Evolutionary conservation across 2,797 vertebrate species (phyloP).

Genomic region (Acestrorhynchus altus): DNA sequence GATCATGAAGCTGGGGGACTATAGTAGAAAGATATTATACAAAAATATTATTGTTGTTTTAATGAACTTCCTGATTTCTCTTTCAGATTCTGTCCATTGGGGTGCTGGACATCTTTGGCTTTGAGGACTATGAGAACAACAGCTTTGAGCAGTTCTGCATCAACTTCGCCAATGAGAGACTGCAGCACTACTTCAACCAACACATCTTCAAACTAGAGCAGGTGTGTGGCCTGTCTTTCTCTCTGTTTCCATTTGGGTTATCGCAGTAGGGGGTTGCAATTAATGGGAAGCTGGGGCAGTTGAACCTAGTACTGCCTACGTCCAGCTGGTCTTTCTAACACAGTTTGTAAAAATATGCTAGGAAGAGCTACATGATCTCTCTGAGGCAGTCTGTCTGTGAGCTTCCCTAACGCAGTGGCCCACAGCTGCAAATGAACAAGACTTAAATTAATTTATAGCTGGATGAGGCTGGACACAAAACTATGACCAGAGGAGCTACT

Average conservation of each 20-base stretch:
- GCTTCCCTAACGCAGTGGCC: background rate
- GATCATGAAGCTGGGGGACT: background rate
- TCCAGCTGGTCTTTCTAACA: background rate
- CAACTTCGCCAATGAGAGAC: slow-evolving; percentile 97
- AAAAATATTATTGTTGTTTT: background rate
- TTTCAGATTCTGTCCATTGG: slow-evolving; percentile 94
- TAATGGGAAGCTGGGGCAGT: background rate
- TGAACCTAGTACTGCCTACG: background rate
- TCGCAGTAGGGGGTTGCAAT: background rate
- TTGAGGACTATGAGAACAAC: slow-evolving; percentile 98
- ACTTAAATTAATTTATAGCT: background rate
- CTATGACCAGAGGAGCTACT: background rate
- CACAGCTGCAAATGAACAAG: background rate
- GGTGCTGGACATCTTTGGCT: slow-evolving; percentile 98
- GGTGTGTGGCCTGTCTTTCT: slow-evolving; percentile 68
- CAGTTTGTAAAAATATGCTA: background rate
- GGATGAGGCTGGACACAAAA: background rate
- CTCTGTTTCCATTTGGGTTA: background rate
- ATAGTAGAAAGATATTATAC: background rate
- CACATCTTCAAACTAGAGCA: slow-evolving; percentile 98
- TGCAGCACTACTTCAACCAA: slow-evolving; percentile 99
- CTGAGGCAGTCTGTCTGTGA: background rate
- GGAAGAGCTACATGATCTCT: background rate
- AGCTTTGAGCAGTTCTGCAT: slow-evolving; percentile 99
- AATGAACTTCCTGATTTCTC: background rate